Evolutionary conservation across 1,140 invertebrate genomes (phyloP).

Genomic region (Conus betulinus): DNA sequence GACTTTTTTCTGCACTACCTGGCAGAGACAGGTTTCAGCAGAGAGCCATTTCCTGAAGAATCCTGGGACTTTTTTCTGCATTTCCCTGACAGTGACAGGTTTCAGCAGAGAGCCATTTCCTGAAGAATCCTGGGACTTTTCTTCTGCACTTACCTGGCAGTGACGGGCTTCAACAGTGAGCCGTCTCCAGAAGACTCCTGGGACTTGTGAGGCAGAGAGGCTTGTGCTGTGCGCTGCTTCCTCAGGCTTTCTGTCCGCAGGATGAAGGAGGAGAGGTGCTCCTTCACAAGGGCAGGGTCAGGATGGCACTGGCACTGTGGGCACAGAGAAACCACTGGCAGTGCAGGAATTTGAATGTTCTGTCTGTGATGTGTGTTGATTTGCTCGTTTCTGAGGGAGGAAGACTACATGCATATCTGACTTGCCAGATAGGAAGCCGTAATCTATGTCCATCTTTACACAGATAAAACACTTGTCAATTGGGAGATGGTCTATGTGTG

Average conservation of each 20-base stretch:
- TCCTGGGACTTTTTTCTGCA: background rate
- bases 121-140: background rate
- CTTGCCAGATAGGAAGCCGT: no score
- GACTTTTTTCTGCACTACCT: background rate
- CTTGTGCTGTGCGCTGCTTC: constrained; percentile 22
- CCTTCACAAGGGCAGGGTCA: constrained; percentile 64
- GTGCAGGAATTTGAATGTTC: no score
- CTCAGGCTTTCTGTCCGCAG: constrained; percentile 67
- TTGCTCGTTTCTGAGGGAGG: no score
- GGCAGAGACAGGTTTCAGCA: background rate
- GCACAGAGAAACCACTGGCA: background rate
- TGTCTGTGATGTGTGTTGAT: no score
- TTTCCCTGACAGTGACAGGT: background rate
- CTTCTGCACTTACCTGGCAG: background rate
- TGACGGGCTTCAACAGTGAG: constrained; percentile 6
- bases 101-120: constrained; percentile 11
- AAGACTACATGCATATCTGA: no score
- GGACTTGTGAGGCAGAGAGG: background rate
- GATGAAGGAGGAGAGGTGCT: constrained; percentile 67
- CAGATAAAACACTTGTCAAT: no score
- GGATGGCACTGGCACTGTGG: constrained; percentile 70
- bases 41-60: background rate
- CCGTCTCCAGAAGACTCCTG: constrained; percentile 8
- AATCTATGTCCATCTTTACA: no score
- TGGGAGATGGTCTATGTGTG: no score